Evolutionary conservation across 2,113 vertebrate species (phyloP).

Genomic region (Camelus dromedarius): DNA sequence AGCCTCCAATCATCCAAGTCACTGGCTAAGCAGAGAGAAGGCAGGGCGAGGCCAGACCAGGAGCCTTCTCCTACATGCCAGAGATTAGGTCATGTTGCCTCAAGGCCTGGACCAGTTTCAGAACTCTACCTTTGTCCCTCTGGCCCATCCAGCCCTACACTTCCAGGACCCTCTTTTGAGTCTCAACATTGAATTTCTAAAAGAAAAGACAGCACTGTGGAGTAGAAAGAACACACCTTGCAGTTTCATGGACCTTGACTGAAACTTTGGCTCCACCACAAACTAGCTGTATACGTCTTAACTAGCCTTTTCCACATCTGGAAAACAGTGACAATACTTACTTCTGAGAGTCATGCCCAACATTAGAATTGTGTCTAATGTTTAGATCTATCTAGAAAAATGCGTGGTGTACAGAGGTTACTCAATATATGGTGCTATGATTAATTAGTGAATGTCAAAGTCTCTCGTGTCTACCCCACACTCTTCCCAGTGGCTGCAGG

Average conservation of each 20-base stretch:
- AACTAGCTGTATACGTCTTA: slow-evolving; percentile 31
- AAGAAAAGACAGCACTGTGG: background rate
- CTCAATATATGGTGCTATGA: background rate
- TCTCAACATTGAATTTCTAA: background rate
- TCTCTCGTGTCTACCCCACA: background rate
- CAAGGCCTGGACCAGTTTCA: slow-evolving; percentile 9
- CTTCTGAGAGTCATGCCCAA: background rate
- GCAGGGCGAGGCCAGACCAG: slow-evolving; percentile 18
- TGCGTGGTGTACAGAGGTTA: background rate
- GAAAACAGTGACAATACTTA: slow-evolving; percentile 8
- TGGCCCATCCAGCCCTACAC: background rate
- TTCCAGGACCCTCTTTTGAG: background rate
- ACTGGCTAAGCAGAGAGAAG: slow-evolving; percentile 34
- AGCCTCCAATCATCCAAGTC: background rate
- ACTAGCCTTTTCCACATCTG: background rate
- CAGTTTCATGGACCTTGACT: background rate
- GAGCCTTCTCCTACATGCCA: slow-evolving; percentile 4
- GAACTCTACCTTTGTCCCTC: background rate
- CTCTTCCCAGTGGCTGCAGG: background rate
- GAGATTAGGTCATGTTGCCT: background rate
- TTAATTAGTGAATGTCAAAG: background rate
- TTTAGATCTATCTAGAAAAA: slow-evolving; percentile 23
- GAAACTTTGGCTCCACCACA: slow-evolving; percentile 39
- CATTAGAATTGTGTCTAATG: background rate
- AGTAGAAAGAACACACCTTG: background rate